Conservation (phyloP, 2,113 vertebrate species). For the Hippocampus zosterae region DNA sequence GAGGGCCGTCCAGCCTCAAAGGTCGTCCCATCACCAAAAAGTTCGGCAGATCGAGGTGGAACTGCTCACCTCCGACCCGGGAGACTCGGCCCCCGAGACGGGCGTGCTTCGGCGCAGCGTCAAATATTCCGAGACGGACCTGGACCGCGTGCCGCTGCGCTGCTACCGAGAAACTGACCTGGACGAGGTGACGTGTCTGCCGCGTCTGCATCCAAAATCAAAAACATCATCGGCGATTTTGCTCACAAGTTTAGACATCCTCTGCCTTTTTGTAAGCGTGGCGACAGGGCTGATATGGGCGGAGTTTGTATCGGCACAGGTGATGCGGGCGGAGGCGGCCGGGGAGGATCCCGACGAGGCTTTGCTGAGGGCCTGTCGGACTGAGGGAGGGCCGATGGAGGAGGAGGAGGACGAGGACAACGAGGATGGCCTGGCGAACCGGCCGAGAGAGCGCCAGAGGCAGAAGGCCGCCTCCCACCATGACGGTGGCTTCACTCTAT, state of each 20-base stretch:
- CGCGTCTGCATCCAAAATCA: too few relatives aligned
- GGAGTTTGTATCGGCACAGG: slow-evolving; percentile 22
- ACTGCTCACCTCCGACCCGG: slow-evolving; percentile 62
- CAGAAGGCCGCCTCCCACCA: slow-evolving; percentile 47
- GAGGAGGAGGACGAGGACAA: slow-evolving; percentile 66
- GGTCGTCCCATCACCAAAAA: slow-evolving; percentile 56
- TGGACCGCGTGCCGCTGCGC: slow-evolving; percentile 88
- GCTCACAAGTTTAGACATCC: too few relatives aligned
- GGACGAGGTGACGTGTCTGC: slow-evolving; percentile 76
- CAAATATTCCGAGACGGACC: slow-evolving; percentile 92
- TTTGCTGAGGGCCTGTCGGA: slow-evolving; percentile 62
- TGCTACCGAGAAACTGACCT: slow-evolving; percentile 95
- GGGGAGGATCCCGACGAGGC: slow-evolving; percentile 77
- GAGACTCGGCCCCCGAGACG: slow-evolving; percentile 41
- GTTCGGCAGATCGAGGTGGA: slow-evolving; percentile 80
- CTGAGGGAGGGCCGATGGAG: slow-evolving; percentile 64
- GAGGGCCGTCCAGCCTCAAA: slow-evolving; percentile 19
- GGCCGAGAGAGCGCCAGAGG: slow-evolving; percentile 68
- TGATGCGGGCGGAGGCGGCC: slow-evolving; percentile 55
- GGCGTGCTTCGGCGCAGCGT: slow-evolving; percentile 76
- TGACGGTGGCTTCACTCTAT: slow-evolving; percentile 59
- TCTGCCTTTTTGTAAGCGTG: too few relatives aligned
- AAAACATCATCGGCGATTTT: too few relatives aligned
- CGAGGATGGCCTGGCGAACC: slow-evolving; percentile 72
- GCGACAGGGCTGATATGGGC: too few relatives aligned